phyloP scores from a whole-genome alignment of 2,113 vertebrate genomes.

The Tachuris rubrigastra region DNA sequence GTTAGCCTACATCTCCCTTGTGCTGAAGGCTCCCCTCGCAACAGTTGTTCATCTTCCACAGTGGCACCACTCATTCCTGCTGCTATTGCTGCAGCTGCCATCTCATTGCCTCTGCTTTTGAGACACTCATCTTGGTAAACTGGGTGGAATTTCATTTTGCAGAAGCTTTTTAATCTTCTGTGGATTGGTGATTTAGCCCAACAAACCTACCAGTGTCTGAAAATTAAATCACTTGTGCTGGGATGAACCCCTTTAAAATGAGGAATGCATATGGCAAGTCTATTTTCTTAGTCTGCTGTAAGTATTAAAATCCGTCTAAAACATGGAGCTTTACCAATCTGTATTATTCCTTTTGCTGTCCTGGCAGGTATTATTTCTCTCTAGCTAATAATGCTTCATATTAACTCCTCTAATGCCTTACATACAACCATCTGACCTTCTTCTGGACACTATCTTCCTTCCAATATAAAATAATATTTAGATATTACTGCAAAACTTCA shows the following conservation, averaged over 20 bases:
- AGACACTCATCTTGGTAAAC: neutral
- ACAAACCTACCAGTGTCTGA: neutral
- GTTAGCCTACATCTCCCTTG: neutral
- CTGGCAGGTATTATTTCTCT: neutral
- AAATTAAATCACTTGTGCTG: neutral
- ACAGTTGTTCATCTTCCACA: neutral
- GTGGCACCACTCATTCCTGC: neutral
- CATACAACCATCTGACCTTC: neutral
- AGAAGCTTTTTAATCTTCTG: neutral
- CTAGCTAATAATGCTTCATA: neutral
- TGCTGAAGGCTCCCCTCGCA: neutral
- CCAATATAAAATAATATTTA: neutral
- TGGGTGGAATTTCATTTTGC: neutral
- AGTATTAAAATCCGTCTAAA: neutral
- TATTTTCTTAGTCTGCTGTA: neutral
- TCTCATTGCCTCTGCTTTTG: neutral
- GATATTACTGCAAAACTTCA: neutral
- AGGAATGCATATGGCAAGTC: neutral
- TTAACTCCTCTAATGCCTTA: neutral
- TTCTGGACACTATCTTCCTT: neutral
- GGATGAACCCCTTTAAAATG: neutral
- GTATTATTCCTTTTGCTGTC: neutral
- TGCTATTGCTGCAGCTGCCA: neutral
- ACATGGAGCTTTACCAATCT: neutral
- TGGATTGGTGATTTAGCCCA: neutral